Conservation (phyloP, 2,888 invertebrate species). For the Mesorhabditis spiculigera region DNA sequence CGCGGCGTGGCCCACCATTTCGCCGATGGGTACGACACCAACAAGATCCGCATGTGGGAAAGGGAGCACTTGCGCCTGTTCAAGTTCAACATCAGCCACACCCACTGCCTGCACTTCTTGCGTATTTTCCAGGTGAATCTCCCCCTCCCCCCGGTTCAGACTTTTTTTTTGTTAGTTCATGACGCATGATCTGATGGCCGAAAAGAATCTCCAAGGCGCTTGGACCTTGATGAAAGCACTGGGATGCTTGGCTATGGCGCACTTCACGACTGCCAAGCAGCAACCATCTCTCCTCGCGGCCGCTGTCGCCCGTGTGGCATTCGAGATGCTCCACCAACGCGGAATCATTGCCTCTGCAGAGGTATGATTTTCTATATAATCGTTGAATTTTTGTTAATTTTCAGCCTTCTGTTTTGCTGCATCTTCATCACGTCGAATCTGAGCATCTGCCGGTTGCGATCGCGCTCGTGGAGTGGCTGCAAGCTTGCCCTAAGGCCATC, state of each 20-base stretch:
- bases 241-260: not conserved
- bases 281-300: constrained; percentile 3
- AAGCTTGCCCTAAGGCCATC: not conserved
- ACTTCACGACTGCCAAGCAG: not conserved
- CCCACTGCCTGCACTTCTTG: not conserved
- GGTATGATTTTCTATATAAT: not conserved
- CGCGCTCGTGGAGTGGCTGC: not conserved
- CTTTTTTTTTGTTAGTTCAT: not conserved
- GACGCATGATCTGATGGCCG: not conserved
- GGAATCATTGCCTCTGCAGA: not conserved
- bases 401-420: not conserved
- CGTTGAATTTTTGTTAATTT: not conserved
- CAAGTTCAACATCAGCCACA: not conserved
- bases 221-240: not conserved
- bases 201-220: not conserved
- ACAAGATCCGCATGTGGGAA: constrained; percentile 2
- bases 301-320: not conserved
- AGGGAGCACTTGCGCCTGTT: not conserved
- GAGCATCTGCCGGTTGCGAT: not conserved
- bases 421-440: not conserved
- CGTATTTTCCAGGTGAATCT: not conserved
- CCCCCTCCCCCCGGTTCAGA: too few relatives aligned
- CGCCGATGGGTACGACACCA: not conserved
- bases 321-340: not conserved
- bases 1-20: constrained; percentile 1